These are phyloP conservation scores for Nymphalis c-album DNA, from an alignment of 2,888 invertebrate genomes.

Conservation along the genomic window DNA sequence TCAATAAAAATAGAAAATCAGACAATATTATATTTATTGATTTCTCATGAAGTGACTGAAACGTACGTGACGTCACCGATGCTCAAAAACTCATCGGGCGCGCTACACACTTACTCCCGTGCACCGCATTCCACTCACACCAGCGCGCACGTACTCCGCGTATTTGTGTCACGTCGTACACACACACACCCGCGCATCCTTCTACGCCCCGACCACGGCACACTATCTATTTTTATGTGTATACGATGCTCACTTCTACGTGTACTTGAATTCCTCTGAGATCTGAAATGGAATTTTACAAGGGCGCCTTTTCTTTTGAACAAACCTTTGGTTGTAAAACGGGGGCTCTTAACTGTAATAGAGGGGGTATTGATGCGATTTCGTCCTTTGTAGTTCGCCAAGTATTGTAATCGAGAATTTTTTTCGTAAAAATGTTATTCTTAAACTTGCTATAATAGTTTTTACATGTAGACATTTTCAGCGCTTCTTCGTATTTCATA, in stretches of 20 bases:
- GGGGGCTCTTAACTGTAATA: constrained; percentile 60
- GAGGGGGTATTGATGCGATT: constrained; percentile 50
- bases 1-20: too few relatives aligned
- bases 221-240: constrained; percentile 51
- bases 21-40: neutral
- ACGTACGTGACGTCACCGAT: constrained; percentile 48
- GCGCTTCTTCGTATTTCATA: too few relatives aligned
- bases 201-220: constrained; percentile 56
- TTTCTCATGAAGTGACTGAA: neutral
- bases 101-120: constrained; percentile 39
- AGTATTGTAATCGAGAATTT: constrained; percentile 13
- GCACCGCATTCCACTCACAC: constrained; percentile 62
- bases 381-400: constrained; percentile 35
- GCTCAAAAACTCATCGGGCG: constrained; percentile 27
- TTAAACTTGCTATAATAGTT: neutral
- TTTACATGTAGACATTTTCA: too few relatives aligned
- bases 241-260: constrained; percentile 51
- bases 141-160: constrained; percentile 17
- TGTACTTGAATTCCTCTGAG: constrained; percentile 68
- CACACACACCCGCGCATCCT: constrained; percentile 51
- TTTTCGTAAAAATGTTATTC: constrained; percentile 5
- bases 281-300: constrained; percentile 76
- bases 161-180: constrained; percentile 54
- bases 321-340: constrained; percentile 68
- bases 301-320: constrained; percentile 72